Conservation (phyloP, 2,888 invertebrate genomes). For the Acrocyrtus sp. region DNA sequence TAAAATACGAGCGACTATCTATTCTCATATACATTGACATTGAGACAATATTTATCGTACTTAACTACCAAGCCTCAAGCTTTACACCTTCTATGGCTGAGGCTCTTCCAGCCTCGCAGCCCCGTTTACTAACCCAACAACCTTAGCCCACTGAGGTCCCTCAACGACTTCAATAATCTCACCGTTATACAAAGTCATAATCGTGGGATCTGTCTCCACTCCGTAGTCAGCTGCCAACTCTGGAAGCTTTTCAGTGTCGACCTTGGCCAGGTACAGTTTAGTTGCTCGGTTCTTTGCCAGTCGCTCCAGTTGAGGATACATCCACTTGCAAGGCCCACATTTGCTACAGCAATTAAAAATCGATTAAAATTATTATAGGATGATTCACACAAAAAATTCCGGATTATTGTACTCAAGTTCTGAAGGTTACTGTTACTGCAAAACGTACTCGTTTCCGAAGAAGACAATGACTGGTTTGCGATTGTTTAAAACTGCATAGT, state of each 20-base stretch:
- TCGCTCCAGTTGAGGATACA: slow-evolving; percentile 39
- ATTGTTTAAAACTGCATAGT: slow-evolving; percentile 45
- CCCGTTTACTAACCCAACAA: slow-evolving; percentile 38
- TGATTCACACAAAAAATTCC: too few species aligned
- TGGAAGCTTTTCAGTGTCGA: slow-evolving; percentile 32
- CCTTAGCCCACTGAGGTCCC: slow-evolving; percentile 22
- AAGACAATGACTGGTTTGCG: slow-evolving; percentile 43
- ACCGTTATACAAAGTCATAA: slow-evolving; percentile 38
- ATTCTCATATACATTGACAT: neutral
- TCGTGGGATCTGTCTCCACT: slow-evolving; percentile 14
- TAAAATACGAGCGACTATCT: too few species aligned
- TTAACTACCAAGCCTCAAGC: too few species aligned
- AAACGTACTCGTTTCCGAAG: slow-evolving; percentile 37
- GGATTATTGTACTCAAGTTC: neutral
- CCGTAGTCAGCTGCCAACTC: slow-evolving; percentile 40
- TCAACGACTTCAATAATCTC: slow-evolving; percentile 41
- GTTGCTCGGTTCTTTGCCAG: slow-evolving; percentile 34
- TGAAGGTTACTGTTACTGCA: neutral
- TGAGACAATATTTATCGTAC: neutral
- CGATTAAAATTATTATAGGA: too few species aligned
- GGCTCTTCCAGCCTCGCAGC: slow-evolving; percentile 37
- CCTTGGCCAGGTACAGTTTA: slow-evolving; percentile 42
- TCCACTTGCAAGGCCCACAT: slow-evolving; percentile 34
- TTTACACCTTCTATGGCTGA: too few species aligned
- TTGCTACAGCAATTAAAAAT: slow-evolving; percentile 1